These are phyloP conservation scores for Neoniphon sammara DNA, from an alignment of 2,797 vertebrate genomes.

Conservation along the genomic window DNA sequence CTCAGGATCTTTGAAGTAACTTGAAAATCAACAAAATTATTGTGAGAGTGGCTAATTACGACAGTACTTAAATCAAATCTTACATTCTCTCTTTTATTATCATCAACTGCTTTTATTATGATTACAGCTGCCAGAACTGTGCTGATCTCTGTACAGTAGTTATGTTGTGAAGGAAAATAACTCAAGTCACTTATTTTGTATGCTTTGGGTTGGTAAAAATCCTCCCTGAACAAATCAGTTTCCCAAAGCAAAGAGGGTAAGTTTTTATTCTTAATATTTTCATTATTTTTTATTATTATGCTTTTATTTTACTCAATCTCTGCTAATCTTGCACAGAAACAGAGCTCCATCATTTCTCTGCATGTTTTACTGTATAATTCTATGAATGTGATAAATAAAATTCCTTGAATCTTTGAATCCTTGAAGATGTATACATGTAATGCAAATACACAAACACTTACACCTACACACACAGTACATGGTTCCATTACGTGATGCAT, in stretches of 20 bases:
- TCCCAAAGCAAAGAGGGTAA: no score
- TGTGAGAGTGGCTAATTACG: background rate
- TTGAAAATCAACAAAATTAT: background rate
- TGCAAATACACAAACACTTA: background rate
- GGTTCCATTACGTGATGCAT: constrained; percentile 18
- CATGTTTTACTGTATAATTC: no score
- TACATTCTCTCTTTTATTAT: background rate
- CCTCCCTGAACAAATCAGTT: background rate
- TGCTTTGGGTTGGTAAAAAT: background rate
- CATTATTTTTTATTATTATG: no score
- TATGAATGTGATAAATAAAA: no score
- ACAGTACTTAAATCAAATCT: no score
- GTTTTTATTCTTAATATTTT: no score
- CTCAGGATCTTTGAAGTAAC: no score
- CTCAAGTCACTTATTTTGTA: background rate
- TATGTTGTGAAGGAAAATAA: background rate
- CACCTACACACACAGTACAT: constrained; percentile 16
- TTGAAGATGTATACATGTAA: no score
- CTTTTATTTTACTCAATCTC: no score
- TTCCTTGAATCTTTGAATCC: no score
- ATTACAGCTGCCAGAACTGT: background rate
- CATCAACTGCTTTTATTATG: background rate
- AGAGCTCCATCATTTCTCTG: no score
- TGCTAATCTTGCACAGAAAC: no score
- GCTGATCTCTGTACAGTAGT: background rate